Evolutionary conservation across 2,888 invertebrate species (phyloP), one percentile per base, ranked within the genome.

Genomic region (Melinopterus prodromus): DNA sequence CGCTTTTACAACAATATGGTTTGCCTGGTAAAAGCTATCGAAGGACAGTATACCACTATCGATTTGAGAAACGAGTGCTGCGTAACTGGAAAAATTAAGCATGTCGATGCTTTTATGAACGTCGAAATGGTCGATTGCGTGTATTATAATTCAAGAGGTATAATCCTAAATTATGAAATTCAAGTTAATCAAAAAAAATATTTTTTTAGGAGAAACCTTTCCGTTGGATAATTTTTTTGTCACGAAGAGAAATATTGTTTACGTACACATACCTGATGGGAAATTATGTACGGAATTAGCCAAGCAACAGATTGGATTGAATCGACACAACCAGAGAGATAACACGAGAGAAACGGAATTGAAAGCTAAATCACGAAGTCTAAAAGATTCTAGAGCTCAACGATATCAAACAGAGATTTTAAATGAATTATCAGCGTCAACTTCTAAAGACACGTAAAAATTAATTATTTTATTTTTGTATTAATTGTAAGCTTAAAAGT

Each of bases 41-140:
- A 92, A 88, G 91, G 91, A 7, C 88, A 91, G 84, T 91, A 91
- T 84, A 92, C 93, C 5, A 92, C 91, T 26, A 89, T 95, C 37
- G 95, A 95, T 88, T 89, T 95, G 74, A 89, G 93, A 83, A 93
- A 94, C 88, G 94, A 94, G 85, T 89, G 92, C 0, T 92, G 90
- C 85, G 90, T 94, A 69, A 92, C 91, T 85, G 95, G 95, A 71
- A 88, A 88, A 83, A 88, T 94, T 75, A 88, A 87, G n/a, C 87
- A 90, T 79, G 92, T 93, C 5, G 94, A 95, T 89, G 94, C 93
- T 79, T 92, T 85, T 84, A 94, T 95, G 94, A 95, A 95, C 84
- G 88, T 94, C 78, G 91, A 92, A 81, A 90, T 95, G 89, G 89
- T 88, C 83, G 91, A 94, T 87, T 93, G 91, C 79, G 88, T 93